A percentile compares a stretch with the other conserved stretches of the same genome.
These are phyloP conservation scores for Tupaia chinensis DNA, from an alignment of 2,113 vertebrate genomes.

Conservation along the genomic window DNA sequence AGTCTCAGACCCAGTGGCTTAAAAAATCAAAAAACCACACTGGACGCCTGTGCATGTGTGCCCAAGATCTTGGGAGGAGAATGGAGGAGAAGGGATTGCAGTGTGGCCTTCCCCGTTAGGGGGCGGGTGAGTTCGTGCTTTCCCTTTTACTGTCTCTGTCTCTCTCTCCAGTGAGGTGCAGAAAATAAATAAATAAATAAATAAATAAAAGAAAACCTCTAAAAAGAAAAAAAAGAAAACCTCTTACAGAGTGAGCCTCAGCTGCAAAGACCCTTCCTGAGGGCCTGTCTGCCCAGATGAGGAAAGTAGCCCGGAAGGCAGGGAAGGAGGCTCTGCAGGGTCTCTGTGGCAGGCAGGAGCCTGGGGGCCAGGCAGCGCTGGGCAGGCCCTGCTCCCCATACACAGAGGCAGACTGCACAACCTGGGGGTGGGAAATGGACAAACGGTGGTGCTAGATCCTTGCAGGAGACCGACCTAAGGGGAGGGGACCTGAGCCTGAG, in stretches of 20 bases:
- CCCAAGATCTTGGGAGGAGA: too few relatives aligned
- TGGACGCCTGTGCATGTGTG: too few relatives aligned
- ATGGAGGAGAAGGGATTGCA: too few relatives aligned
- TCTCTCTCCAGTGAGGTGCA: too few relatives aligned
- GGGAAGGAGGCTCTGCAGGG: neutral
- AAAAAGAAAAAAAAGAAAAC: too few relatives aligned
- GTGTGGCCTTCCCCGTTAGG: too few relatives aligned
- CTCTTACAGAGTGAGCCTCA: neutral
- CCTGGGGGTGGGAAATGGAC: accelerated
- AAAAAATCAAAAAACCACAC: too few relatives aligned
- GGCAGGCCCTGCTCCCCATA: neutral
- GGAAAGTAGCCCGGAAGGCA: neutral
- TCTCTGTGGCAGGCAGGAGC: neutral
- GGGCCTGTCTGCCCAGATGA: neutral
- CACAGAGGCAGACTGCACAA: neutral
- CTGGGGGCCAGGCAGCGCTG: neutral
- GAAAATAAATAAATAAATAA: too few relatives aligned
- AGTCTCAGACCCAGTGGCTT: too few relatives aligned
- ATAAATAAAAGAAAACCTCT: neutral
- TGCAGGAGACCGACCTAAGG: neutral
- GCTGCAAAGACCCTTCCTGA: neutral
- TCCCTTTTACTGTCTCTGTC: too few relatives aligned
- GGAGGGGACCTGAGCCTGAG: neutral
- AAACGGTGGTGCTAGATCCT: neutral
- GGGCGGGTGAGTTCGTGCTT: too few relatives aligned